A percentile compares a stretch with the other conserved stretches of the same genome.
Conservation (phyloP, 2,888 invertebrate genomes). For the Pachycephus smyrnensis region DNA sequence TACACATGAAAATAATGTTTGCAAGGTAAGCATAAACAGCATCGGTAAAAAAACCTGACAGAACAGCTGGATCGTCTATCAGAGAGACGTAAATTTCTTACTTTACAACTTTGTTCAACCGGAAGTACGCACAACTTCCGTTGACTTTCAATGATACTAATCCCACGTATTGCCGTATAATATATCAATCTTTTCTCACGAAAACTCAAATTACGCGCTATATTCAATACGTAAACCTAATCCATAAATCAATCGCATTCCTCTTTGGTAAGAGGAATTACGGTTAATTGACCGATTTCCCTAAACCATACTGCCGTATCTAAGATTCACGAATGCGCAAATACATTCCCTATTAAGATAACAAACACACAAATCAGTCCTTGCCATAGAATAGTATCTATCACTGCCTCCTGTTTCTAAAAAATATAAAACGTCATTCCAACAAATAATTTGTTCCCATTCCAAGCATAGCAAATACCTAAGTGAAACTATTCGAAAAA, state of each 20-base stretch:
- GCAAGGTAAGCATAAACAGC: not conserved
- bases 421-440: not conserved
- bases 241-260: not conserved
- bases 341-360: not conserved
- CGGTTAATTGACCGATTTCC: not conserved
- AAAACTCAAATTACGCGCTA: not conserved
- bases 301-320: not conserved
- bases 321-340: not conserved
- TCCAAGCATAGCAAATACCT: not conserved
- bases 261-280: not conserved
- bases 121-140: not conserved
- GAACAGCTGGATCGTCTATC: not conserved
- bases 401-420: not conserved
- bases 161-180: too few species aligned
- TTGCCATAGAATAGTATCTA: not conserved
- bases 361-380: not conserved
- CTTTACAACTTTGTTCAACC: not conserved
- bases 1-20: not conserved
- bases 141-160: not conserved
- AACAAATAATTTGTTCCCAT: not conserved
- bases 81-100: not conserved
- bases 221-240: not conserved
- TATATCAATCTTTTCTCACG: not conserved
- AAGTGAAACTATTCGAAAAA: not conserved
- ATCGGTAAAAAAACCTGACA: not conserved